Evolutionary conservation across 2,797 vertebrate genomes (phyloP).

Genomic region (Myotis vivesi): DNA sequence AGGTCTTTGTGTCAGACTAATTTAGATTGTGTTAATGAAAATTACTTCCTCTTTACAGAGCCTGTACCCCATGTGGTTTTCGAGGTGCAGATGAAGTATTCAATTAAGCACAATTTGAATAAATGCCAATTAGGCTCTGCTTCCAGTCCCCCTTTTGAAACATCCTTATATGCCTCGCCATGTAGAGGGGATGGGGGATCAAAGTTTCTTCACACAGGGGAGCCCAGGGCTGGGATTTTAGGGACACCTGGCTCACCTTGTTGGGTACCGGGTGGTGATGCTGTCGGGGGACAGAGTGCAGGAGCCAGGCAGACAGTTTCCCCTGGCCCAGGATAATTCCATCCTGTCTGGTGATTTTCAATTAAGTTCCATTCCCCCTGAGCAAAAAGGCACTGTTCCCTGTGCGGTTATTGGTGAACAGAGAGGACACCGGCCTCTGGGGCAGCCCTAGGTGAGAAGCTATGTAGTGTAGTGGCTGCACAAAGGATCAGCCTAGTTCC

Average conservation of each 20-base stretch:
- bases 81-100: constrained; percentile 83
- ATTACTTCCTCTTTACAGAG: constrained; percentile 85
- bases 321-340: not conserved
- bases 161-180: not conserved
- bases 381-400: not conserved
- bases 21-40: constrained; percentile 87
- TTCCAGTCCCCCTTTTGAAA: constrained; percentile 77
- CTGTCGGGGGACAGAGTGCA: not conserved
- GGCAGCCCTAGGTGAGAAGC: not conserved
- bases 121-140: constrained; percentile 82
- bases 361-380: not conserved
- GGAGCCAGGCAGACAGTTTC: not conserved
- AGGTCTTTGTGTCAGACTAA: constrained; percentile 83
- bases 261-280: not conserved
- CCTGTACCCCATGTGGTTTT: constrained; percentile 83
- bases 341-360: not conserved
- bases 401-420: not conserved
- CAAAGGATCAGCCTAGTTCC: not conserved
- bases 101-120: constrained; percentile 86
- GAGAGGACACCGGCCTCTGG: not conserved
- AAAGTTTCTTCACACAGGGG: not conserved
- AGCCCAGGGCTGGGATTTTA: not conserved
- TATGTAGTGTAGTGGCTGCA: not conserved
- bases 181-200: not conserved
- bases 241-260: constrained; percentile 34